Evolutionary conservation across 2,888 invertebrate genomes (phyloP).

Genomic region (Odontocolon sp.): DNA sequence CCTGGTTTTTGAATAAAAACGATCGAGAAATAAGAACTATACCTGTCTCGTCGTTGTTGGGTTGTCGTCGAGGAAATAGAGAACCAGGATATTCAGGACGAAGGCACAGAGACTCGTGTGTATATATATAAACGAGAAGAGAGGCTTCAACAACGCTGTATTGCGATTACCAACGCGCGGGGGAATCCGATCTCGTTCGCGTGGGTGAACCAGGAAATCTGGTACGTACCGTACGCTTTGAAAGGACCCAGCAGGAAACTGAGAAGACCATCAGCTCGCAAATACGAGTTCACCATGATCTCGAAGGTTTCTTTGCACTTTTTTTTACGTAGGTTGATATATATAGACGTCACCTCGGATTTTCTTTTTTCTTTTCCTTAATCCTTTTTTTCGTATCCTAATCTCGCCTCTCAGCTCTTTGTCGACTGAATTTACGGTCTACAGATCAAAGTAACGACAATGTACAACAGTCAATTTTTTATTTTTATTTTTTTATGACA

Average conservation of each 20-base stretch:
- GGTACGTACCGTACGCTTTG: constrained; percentile 43
- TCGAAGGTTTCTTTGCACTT: background rate
- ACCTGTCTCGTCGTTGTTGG: constrained; percentile 56
- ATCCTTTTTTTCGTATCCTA: too few species aligned
- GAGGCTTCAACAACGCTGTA: constrained; percentile 36
- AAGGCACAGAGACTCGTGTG: constrained; percentile 3
- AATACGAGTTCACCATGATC: constrained; percentile 8
- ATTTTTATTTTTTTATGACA: background rate
- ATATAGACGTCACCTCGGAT: too few species aligned
- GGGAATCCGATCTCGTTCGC: constrained; percentile 63
- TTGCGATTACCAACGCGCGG: constrained; percentile 48
- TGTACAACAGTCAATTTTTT: constrained; percentile 2
- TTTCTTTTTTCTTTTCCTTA: too few species aligned
- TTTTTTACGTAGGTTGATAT: constrained; percentile 31
- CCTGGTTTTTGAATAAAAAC: constrained; percentile 49
- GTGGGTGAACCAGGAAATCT: constrained; percentile 66
- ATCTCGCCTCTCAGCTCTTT: too few species aligned
- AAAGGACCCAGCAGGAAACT: constrained; percentile 51
- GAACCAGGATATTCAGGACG: constrained; percentile 52
- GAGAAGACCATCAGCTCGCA: constrained; percentile 31
- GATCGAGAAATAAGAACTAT: constrained; percentile 64
- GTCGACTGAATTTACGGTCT: too few species aligned
- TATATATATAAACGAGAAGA: constrained; percentile 15
- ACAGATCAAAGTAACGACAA: too few species aligned
- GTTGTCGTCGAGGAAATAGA: constrained; percentile 36